Base-by-base conservation (phyloP, 2,113 vertebrate genomes). In the Gallinago paraguaiae region DNA sequence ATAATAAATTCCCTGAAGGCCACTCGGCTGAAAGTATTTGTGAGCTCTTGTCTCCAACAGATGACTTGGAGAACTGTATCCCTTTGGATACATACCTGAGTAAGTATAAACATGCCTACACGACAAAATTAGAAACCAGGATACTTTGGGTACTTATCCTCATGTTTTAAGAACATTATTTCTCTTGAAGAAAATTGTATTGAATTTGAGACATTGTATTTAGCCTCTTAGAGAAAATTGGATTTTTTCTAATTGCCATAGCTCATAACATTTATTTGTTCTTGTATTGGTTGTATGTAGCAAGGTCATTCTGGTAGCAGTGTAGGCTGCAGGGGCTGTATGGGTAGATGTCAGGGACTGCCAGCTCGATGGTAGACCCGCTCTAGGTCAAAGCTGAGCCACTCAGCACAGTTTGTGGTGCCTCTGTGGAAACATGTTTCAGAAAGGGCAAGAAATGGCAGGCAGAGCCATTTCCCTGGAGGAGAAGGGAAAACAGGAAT, bases 11-110 rank as follows among this genome's bases (percentile, higher is more conserved):
- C 86, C 98, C 98, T 2, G 99, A 99, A 90, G 99, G 98, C 70
- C 99, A 99, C 86, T 99, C 98, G 20, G 98, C 99, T 79, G 99
- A 99, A 97, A 98, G 98, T 86, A 99, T 99, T 96, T 99, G 99
- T 97, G 99, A 99, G 91, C 98, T 99, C 74, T 97, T 99, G 15
- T 99, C 99, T 27, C 99, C 99, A 33, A 98, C 98, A 24, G 99
- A 99, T 37, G 98, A 99, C 97, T 97, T 99, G 18, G 99, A 99
- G 81, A 98, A 96, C 93, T 99, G 99, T 93, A 99, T 99, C 92
- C 99, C 99, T 20, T 98, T 99, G 87, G 98, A 98, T 70, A 99
- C 98, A 56, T 99, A 99, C 96, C 98, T 99, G 84, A 98, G 99
- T 99, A 97, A 99, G 99, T 98, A 72, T 22, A 50, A 37, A 64